Evolutionary conservation across 2,797 vertebrate species (phyloP).

Genomic region (Falco novaeseelandiae): DNA sequence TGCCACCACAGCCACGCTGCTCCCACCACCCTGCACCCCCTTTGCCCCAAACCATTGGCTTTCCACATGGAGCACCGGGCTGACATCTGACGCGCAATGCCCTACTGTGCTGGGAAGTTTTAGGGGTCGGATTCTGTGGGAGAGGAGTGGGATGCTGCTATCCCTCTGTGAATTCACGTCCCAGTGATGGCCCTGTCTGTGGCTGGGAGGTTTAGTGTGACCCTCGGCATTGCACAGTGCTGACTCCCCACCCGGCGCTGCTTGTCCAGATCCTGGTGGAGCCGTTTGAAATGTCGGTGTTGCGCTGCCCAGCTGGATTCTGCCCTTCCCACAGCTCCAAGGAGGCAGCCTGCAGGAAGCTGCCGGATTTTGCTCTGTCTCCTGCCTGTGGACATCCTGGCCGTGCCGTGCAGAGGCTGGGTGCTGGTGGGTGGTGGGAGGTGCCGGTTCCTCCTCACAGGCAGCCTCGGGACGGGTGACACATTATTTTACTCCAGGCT

Average conservation of each 20-base stretch:
- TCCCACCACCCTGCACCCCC: not conserved
- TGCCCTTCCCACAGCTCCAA: not conserved
- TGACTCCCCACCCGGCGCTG: not conserved
- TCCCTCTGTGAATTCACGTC: accelerated
- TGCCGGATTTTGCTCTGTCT: not conserved
- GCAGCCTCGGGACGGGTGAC: not conserved
- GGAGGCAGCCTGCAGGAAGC: not conserved
- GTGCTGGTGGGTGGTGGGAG: not conserved
- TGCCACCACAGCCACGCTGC: not conserved
- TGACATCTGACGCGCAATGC: accelerated
- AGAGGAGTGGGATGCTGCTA: not conserved
- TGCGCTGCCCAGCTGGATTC: not conserved
- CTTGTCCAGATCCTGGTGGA: accelerated
- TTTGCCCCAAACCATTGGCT: not conserved
- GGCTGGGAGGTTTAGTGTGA: accelerated
- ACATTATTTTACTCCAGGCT: not conserved
- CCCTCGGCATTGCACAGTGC: accelerated
- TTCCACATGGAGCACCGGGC: not conserved
- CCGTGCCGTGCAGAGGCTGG: not conserved
- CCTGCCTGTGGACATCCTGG: not conserved
- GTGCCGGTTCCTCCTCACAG: not conserved
- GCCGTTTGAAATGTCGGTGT: accelerated
- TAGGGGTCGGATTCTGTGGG: not conserved
- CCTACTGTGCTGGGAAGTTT: not conserved
- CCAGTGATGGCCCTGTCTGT: not conserved